Evolutionary conservation across 2,888 invertebrate species (phyloP).

Genomic region (Ichneumoninae sp.): DNA sequence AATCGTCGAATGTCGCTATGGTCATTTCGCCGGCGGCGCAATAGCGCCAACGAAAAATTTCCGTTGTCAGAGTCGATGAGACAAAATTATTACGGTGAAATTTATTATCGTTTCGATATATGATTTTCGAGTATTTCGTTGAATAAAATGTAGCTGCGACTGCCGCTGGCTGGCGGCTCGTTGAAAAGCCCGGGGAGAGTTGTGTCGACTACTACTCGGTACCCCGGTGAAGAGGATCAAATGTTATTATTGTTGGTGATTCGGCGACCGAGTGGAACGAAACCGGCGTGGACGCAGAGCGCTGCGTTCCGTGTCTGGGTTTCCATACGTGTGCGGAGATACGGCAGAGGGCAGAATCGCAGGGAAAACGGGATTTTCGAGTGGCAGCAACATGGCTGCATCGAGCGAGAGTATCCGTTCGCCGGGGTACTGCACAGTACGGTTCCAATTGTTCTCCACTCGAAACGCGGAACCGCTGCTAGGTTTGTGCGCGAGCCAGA

Average conservation of each 20-base stretch:
- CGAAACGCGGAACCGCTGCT: conserved; percentile 38
- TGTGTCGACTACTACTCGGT: conserved; percentile 13
- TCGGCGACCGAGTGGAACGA: conserved; percentile 36
- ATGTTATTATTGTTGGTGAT: conserved; percentile 60
- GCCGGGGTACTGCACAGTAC: conserved; percentile 34
- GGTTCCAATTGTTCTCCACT: conserved; percentile 61
- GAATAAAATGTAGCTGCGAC: background rate
- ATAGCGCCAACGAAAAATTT: background rate
- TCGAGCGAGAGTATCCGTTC: conserved; percentile 39
- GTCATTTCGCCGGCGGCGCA: background rate
- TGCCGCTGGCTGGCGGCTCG: conserved; percentile 14
- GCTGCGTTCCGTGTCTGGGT: background rate
- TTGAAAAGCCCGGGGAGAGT: conserved; percentile 21
- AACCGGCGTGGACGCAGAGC: background rate
- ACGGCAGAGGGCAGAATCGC: conserved; percentile 11
- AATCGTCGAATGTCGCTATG: background rate
- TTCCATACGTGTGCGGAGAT: background rate
- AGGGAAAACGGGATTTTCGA: conserved; percentile 51
- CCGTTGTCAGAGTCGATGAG: conserved; percentile 1
- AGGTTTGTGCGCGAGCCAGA: conserved; percentile 38
- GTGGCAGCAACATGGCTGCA: conserved; percentile 51
- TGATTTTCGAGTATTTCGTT: background rate
- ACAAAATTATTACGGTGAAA: conserved; percentile 38
- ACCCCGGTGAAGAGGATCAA: conserved; percentile 48
- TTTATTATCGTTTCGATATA: conserved; percentile 39